Evolutionary conservation across 2,797 vertebrate species (phyloP), one percentile per base, ranked within the genome.

Genomic region (Chloroceryle amazona): DNA sequence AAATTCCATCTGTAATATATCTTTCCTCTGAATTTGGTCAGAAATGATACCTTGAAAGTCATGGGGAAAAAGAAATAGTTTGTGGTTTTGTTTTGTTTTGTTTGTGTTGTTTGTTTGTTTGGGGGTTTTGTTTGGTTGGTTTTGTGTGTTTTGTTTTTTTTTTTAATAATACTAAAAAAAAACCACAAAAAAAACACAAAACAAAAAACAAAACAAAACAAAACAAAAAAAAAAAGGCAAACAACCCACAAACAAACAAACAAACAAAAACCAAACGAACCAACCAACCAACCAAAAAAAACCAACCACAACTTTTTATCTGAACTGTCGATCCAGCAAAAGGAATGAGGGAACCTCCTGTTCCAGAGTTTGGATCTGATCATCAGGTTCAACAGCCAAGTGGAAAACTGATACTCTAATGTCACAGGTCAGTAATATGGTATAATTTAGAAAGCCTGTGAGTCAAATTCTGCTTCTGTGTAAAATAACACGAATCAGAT

Each of bases 11-110:
- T 81, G 26, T 31, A 2, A 4, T 20, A 0, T 49, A 51, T 46
- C 16, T 70, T 70, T 4, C 33, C 25, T 75, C 46, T 52, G 23
- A 72, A 3, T 47, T 85, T 82, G 35, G 7, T 3, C 44, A 82
- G 23, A 65, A 37, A 39, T 3, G 0, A 21, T 58, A 58, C 0
- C 1, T 51, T 75, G 39, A 49, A 68, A 54, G 0, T 54, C 58
- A 33, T 3, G 3, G 5, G 14, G 52, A 70, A 63, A 22, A 22
- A 22, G 11, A 22, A 22, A 49, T 37, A 37, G 35, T 37, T 37
- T 37, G 35, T 37, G 35, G 8, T 18, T 46, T 39, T 39, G 39
- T 39, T 39, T 39, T 39, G 39, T 9, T 37, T 37, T 37, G 37
- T 37, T 37, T 37, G 37, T 37, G n/a, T 37, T 37, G 37, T 37